These are phyloP conservation scores for Nemoura dubitans DNA, from an alignment of 2,888 invertebrate species.

Conservation along the genomic window DNA sequence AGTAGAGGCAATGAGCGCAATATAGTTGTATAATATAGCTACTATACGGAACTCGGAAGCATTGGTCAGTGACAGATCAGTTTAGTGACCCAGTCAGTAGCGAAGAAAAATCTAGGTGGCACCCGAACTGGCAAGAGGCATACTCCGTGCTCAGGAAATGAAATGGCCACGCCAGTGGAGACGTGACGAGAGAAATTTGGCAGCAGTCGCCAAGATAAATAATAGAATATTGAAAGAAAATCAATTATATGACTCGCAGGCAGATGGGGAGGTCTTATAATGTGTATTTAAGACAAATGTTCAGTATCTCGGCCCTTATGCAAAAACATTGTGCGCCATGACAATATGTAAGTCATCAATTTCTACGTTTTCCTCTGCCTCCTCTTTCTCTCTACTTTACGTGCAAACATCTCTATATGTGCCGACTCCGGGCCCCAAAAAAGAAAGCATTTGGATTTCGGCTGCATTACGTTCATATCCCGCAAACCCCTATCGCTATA, in stretches of 20 bases:
- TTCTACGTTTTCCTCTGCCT: neutral
- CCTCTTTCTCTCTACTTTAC: neutral
- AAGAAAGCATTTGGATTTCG: neutral
- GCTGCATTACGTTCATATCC: neutral
- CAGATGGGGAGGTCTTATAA: no score
- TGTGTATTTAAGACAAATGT: no score
- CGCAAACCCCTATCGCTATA: neutral
- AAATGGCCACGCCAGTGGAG: neutral
- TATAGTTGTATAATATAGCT: no score
- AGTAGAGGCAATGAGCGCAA: no score
- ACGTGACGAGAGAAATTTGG: neutral
- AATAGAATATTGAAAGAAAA: neutral
- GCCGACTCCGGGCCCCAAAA: neutral
- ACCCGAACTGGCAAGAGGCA: neutral
- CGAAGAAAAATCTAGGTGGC: neutral
- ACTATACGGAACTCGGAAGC: no score
- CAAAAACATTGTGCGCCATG: no score
- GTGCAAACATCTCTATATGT: neutral
- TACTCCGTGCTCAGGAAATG: neutral
- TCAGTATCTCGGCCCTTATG: no score
- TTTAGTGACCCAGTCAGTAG: neutral
- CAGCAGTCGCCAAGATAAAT: neutral
- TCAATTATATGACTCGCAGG: neutral
- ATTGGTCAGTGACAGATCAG: neutral
- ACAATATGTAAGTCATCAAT: no score